A percentile compares a stretch with the other conserved stretches of the same genome.
Evolutionary conservation across 2,888 invertebrate genomes (phyloP).

Genomic region (Lepidocyrtinus sp.): DNA sequence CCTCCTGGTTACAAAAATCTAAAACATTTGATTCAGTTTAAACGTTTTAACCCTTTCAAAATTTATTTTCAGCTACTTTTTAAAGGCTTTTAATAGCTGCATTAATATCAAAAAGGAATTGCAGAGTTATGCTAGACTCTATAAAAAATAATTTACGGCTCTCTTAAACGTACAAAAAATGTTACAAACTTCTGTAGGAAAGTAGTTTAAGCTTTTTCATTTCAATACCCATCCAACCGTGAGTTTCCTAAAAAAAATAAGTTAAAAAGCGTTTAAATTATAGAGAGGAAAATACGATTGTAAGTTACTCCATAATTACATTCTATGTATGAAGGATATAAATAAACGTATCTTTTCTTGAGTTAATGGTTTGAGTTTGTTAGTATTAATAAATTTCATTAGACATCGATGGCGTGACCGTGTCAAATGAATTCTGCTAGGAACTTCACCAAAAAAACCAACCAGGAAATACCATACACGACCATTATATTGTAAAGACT

Average conservation of each 20-base stretch:
- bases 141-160: no score
- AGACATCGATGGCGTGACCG: background rate
- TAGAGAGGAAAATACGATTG: background rate
- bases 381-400: conserved; percentile 2
- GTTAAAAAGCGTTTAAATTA: background rate
- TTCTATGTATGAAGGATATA: background rate
- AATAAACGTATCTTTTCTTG: background rate
- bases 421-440: background rate
- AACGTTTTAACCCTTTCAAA: no score
- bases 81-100: no score
- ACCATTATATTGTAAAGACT: background rate
- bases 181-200: background rate
- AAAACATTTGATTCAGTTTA: no score
- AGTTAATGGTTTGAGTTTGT: conserved; percentile 1
- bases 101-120: no score
- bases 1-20: no score
- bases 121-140: no score
- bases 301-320: background rate
- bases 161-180: background rate
- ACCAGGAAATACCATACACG: background rate
- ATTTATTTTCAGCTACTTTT: no score
- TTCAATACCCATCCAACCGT: no score
- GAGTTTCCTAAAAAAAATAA: background rate
- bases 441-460: no score
- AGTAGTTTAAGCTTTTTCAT: background rate